Conservation (phyloP, 1,140 invertebrate genomes). For the Procambarus virginalis region DNA sequence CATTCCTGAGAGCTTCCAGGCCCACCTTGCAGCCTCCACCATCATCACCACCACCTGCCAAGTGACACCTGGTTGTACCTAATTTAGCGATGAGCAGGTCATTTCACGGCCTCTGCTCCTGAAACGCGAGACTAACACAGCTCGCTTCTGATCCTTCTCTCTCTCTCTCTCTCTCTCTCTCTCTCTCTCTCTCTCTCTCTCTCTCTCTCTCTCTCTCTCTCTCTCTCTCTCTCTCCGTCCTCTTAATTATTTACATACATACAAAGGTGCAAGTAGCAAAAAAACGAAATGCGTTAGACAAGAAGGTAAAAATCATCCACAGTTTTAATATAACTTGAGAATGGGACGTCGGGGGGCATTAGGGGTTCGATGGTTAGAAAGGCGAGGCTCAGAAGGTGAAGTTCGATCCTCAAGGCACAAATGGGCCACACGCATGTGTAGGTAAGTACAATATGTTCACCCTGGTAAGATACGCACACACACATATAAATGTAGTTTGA, state of each 20-base stretch:
- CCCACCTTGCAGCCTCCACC: background rate
- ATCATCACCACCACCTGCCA: background rate
- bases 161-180: background rate
- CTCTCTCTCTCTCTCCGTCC: background rate
- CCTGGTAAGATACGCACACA: too few relatives aligned
- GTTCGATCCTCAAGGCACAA: too few relatives aligned
- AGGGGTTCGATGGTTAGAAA: too few relatives aligned
- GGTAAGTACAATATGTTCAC: too few relatives aligned
- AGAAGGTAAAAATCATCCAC: too few relatives aligned
- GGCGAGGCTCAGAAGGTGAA: too few relatives aligned
- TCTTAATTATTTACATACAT: background rate
- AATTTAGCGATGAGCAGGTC: background rate
- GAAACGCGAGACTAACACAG: background rate
- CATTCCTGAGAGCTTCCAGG: background rate
- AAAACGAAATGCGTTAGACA: too few relatives aligned
- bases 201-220: background rate
- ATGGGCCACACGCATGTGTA: too few relatives aligned
- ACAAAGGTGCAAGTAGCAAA: too few relatives aligned
- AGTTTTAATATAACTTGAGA: too few relatives aligned
- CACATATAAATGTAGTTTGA: too few relatives aligned
- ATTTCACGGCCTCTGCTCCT: background rate
- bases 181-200: constrained; percentile 10
- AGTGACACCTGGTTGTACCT: background rate
- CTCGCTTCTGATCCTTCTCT: background rate
- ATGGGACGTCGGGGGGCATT: too few relatives aligned